Evolutionary conservation across 2,888 invertebrate genomes (phyloP).

Genomic region (Phortica magna): DNA sequence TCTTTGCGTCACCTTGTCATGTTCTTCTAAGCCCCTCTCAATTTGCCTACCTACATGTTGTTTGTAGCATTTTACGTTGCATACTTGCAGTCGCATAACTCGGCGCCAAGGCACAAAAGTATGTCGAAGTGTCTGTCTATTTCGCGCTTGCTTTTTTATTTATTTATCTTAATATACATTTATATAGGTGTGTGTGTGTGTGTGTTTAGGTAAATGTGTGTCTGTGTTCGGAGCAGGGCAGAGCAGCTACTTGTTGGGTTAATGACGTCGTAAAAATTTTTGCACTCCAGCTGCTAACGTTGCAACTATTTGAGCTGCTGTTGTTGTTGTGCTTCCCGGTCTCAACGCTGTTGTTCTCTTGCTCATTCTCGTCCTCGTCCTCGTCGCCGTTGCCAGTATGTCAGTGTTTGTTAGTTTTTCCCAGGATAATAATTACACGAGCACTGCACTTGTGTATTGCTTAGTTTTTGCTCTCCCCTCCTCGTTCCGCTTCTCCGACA

Average conservation of each 20-base stretch:
- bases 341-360: background rate
- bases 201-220: background rate
- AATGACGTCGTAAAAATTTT: slow-evolving; percentile 62
- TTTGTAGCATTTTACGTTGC: slow-evolving; percentile 58
- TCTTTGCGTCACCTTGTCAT: background rate
- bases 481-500: too few relatives aligned
- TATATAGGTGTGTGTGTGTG: background rate
- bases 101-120: slow-evolving; percentile 28
- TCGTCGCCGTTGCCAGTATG: background rate
- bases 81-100: slow-evolving; percentile 60
- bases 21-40: background rate
- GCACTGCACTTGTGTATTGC: background rate
- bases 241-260: slow-evolving; percentile 62
- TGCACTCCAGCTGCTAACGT: slow-evolving; percentile 40
- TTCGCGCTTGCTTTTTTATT: background rate
- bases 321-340: background rate
- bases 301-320: slow-evolving; percentile 36
- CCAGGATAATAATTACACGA: slow-evolving; percentile 48
- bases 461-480: background rate
- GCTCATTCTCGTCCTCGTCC: background rate
- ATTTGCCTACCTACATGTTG: slow-evolving; percentile 24
- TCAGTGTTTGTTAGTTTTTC: slow-evolving; percentile 33
- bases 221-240: background rate
- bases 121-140: slow-evolving; percentile 33
- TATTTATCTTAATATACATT: background rate